A percentile compares a stretch with the other conserved stretches of the same genome.
These are phyloP conservation scores for Calephelis virginiensis DNA, from an alignment of 1,140 invertebrate genomes.

Conservation along the genomic window DNA sequence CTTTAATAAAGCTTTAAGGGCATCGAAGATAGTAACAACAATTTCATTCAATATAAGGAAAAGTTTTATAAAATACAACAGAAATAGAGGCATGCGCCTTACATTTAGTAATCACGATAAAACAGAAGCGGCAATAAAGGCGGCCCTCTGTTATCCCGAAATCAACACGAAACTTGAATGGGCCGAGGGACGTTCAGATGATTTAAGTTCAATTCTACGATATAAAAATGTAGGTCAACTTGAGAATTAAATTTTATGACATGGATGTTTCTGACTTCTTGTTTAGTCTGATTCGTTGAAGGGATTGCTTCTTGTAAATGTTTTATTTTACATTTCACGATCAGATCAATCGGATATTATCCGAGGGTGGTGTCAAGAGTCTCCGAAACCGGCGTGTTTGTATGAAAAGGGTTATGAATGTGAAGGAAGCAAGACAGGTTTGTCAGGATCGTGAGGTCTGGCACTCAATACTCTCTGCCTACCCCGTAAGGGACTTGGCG, in stretches of 20 bases:
- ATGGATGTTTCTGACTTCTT: not conserved
- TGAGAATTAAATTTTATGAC: slow-evolving; percentile 53
- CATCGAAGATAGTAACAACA: slow-evolving; percentile 10
- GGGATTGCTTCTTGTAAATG: no score
- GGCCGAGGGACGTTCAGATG: slow-evolving; percentile 32
- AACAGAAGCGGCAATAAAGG: slow-evolving; percentile 56
- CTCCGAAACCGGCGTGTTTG: no score
- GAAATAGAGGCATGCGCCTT: slow-evolving; percentile 48
- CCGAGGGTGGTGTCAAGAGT: no score
- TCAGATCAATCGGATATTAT: no score
- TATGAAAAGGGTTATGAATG: no score
- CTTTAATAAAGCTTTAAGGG: no score
- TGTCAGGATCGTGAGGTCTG: no score
- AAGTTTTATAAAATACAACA: slow-evolving; percentile 40
- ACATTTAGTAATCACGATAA: slow-evolving; percentile 58
- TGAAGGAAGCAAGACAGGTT: no score
- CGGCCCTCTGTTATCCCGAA: slow-evolving; percentile 55
- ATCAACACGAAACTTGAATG: slow-evolving; percentile 52
- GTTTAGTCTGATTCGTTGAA: not conserved
- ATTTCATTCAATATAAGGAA: slow-evolving; percentile 39
- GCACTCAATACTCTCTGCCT: no score
- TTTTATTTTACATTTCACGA: no score
- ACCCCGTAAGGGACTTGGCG: no score
- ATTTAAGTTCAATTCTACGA: slow-evolving; percentile 48
- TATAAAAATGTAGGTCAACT: slow-evolving; percentile 54